These are phyloP conservation scores for Pangasianodon gigas DNA, from an alignment of 2,113 vertebrate species.

Conservation along the genomic window DNA sequence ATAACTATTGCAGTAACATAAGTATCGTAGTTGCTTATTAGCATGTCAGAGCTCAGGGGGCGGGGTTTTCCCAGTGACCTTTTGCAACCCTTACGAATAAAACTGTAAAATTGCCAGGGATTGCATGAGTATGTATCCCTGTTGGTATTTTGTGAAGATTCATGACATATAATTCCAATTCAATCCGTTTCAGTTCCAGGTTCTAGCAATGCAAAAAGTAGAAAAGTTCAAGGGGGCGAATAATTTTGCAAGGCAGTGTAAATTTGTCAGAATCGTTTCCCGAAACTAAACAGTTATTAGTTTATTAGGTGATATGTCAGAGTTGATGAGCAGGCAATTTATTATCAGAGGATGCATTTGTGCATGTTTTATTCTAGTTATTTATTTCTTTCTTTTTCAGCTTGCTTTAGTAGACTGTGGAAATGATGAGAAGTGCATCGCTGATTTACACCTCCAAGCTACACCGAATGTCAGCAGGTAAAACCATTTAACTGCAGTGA, in stretches of 20 bases:
- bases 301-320: not conserved
- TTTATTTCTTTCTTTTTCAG: conserved; percentile 62
- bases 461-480: conserved; percentile 71
- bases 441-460: conserved; percentile 82
- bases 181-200: not conserved
- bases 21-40: not conserved
- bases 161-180: not conserved
- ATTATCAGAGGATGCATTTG: not conserved
- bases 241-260: not conserved
- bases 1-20: not conserved
- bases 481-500: not conserved
- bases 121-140: not conserved
- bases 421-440: conserved; percentile 82
- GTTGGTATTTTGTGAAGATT: not conserved
- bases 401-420: conserved; percentile 94
- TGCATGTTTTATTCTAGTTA: conserved; percentile 45
- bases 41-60: not conserved
- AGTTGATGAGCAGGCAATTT: not conserved
- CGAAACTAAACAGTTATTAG: not conserved
- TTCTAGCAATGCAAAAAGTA: not conserved
- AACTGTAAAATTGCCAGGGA: not conserved
- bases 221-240: not conserved
- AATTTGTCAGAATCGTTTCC: not conserved
- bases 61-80: not conserved
- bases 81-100: not conserved